A percentile compares a stretch with the other conserved stretches of the same genome.
Evolutionary conservation across 2,797 vertebrate genomes (phyloP).

Genomic region (Chelmon rostratus): DNA sequence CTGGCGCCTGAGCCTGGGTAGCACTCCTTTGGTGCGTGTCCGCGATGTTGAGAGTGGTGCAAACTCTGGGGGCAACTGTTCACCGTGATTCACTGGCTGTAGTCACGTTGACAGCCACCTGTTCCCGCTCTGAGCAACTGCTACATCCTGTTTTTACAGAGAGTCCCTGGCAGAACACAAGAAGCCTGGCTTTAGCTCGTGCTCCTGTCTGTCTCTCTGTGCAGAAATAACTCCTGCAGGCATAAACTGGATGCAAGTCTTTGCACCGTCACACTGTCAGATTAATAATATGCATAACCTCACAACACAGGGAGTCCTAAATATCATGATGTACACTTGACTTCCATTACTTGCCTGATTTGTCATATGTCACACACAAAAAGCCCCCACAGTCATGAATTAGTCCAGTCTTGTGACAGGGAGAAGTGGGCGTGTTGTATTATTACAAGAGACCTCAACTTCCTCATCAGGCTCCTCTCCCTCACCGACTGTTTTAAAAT

Average conservation of each 20-base stretch:
- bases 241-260: not conserved
- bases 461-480: slow-evolving; percentile 58
- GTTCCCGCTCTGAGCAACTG: slow-evolving; percentile 72
- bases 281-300: slow-evolving; percentile 2
- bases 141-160: slow-evolving; percentile 50
- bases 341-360: slow-evolving; percentile 31
- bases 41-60: slow-evolving; percentile 36
- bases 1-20: slow-evolving; percentile 8
- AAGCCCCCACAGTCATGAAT: slow-evolving; percentile 46
- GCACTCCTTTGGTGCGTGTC: slow-evolving; percentile 6
- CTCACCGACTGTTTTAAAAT: slow-evolving; percentile 28
- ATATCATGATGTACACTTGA: slow-evolving; percentile 14
- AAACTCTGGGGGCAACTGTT: slow-evolving; percentile 55
- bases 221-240: slow-evolving; percentile 2
- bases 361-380: too few relatives aligned
- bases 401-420: slow-evolving; percentile 64
- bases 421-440: slow-evolving; percentile 53
- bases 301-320: slow-evolving; percentile 2
- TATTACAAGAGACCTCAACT: slow-evolving; percentile 51
- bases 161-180: slow-evolving; percentile 1
- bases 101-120: slow-evolving; percentile 72
- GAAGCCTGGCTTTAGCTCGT: not conserved
- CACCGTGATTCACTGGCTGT: slow-evolving; percentile 44
- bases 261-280: not conserved
- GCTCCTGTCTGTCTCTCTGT: slow-evolving; percentile 6